phyloP scores from a whole-genome alignment of 2,797 vertebrate species.

The Neosalanx taihuensis region DNA sequence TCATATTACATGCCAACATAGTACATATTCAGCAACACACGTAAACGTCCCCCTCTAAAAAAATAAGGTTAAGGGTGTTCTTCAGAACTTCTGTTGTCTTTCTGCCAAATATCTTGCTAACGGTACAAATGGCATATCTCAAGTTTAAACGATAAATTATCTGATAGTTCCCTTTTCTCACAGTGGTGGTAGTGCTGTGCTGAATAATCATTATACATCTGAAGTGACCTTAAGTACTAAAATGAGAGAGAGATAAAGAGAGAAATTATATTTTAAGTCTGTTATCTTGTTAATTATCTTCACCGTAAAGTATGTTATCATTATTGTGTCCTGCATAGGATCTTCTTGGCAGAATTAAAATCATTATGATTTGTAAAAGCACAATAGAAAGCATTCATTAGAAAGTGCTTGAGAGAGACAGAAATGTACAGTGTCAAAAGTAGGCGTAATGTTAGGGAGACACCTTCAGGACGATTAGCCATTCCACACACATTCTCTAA shows the following conservation, averaged over 20 bases:
- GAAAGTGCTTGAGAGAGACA: conserved; percentile 36
- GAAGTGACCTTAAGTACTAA: conserved; percentile 26
- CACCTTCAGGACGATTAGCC: conserved; percentile 46
- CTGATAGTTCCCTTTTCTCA: conserved; percentile 60
- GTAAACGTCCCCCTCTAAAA: conserved; percentile 13
- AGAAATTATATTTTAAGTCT: neutral
- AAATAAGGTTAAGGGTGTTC: conserved; percentile 9
- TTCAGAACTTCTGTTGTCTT: neutral
- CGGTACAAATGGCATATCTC: conserved; percentile 23
- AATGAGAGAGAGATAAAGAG: conserved; percentile 21
- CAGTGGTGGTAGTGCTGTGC: conserved; percentile 63
- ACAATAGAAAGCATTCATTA: conserved; percentile 42
- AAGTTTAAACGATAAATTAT: conserved; percentile 31
- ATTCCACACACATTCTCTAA: conserved; percentile 44
- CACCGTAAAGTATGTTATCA: conserved; percentile 28
- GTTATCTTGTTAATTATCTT: conserved; percentile 24
- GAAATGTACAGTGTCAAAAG: conserved; percentile 40
- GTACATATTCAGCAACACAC: conserved; percentile 31
- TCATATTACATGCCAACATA: conserved; percentile 42
- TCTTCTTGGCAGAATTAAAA: conserved; percentile 44
- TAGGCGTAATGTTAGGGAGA: conserved; percentile 37
- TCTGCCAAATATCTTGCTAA: conserved; percentile 29
- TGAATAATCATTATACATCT: conserved; percentile 38
- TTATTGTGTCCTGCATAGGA: conserved; percentile 37
- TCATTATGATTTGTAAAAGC: conserved; percentile 38